Evolutionary conservation across 2,888 invertebrate species (phyloP), one percentile per base, ranked within the genome.

Genomic region (Disparrhopalites patrizii): DNA sequence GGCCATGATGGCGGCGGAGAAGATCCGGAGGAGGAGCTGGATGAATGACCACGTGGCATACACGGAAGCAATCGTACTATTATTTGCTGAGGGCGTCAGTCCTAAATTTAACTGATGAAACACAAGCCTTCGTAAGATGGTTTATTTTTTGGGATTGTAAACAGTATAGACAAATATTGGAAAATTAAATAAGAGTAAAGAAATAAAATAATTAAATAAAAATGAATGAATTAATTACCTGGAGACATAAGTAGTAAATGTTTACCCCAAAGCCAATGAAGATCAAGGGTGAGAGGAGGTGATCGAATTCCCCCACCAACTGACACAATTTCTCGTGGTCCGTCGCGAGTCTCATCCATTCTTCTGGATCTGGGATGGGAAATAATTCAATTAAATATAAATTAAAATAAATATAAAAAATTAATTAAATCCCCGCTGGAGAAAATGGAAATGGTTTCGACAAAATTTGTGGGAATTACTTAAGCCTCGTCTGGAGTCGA

Each of bases 31-130:
- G 18, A 73, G 56, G 4, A 73, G 33, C 33, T 70, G 70, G 40
- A 65, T 30, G 52, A 74, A 74, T 1, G 71, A 69, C 74, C 74
- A 74, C 13, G 70, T 64, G 4, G 68, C 70, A 47, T 74, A 71
- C 1, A 72, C 50, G 7, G 55, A 20, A 1, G 63, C 55, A 2
- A 63, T 63, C 1, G 30, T 18, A 8, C 40, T 43, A 28, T 50
- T 62, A 33, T 66, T 68, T 10, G 60, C 63, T 1, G 66, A 66
- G 30, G 68, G 68, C 25, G 68, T 67, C 28, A 70, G 40, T 7
- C 70, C 68, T 10, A 70, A 33, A 57, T 70, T 68, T 25, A 70
- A 38, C 70, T 70, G 28, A 1, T 57, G 43, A 55, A 43, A 52
- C 15, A 4, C 25, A 64, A 30, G n/a, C n/a, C n/a, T n/a, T n/a